These are phyloP conservation scores for Yasuhikotakia modesta DNA, from an alignment of 2,797 vertebrate species.

Conservation along the genomic window DNA sequence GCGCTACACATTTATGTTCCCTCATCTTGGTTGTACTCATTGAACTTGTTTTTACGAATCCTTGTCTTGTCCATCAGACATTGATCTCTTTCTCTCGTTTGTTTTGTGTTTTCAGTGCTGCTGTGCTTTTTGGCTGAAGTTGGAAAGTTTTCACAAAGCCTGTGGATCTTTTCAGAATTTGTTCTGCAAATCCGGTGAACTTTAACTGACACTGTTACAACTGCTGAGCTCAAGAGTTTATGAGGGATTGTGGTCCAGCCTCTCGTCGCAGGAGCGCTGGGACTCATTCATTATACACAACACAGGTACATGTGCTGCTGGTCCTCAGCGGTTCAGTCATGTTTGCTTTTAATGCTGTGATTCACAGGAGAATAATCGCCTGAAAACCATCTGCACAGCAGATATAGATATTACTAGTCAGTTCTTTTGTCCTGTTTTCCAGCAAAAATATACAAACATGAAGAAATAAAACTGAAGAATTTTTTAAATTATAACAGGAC, in stretches of 20 bases:
- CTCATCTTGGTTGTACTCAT: slow-evolving; percentile 8
- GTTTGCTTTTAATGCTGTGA: too few relatives aligned
- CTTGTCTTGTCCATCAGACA: background rate
- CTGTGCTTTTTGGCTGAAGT: slow-evolving; percentile 20
- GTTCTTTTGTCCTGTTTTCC: too few relatives aligned
- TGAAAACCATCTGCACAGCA: too few relatives aligned
- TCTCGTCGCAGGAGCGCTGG: background rate
- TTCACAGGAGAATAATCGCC: too few relatives aligned
- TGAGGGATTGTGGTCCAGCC: background rate
- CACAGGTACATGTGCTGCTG: background rate
- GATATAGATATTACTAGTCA: too few relatives aligned
- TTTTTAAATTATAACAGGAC: too few relatives aligned
- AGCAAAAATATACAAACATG: too few relatives aligned
- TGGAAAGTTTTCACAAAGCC: slow-evolving; percentile 13
- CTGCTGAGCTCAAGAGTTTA: slow-evolving; percentile 24
- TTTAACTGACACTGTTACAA: slow-evolving; percentile 45
- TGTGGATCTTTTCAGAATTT: slow-evolving; percentile 27
- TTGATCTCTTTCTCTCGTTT: slow-evolving; percentile 1
- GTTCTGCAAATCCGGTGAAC: slow-evolving; percentile 28
- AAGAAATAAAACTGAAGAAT: too few relatives aligned
- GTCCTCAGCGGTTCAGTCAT: background rate
- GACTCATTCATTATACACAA: background rate
- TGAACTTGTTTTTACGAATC: background rate
- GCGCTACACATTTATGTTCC: background rate
- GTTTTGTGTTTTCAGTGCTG: slow-evolving; percentile 11